These are phyloP conservation scores for Salticus scenicus DNA, from an alignment of 2,888 invertebrate genomes.

Conservation along the genomic window DNA sequence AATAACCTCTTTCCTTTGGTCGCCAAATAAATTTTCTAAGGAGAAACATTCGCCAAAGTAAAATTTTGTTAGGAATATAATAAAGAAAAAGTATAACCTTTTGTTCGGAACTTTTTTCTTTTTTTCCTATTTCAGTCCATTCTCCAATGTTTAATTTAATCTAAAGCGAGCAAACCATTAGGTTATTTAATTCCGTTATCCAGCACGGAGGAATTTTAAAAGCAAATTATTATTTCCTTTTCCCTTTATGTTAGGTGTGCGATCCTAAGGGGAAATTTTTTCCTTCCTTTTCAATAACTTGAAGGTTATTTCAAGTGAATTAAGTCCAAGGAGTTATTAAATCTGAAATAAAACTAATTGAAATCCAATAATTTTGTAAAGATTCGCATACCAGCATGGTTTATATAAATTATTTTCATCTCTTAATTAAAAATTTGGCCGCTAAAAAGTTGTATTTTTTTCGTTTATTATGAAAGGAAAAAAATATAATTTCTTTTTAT, in stretches of 20 bases:
- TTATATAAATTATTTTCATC: conserved; percentile 56
- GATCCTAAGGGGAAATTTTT: conserved; percentile 15
- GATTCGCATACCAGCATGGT: conserved; percentile 28
- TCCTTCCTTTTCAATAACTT: conserved; percentile 35
- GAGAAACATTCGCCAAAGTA: conserved; percentile 27
- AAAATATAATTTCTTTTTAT: conserved; percentile 19
- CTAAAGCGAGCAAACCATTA: conserved; percentile 65
- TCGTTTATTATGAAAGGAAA: conserved; percentile 8
- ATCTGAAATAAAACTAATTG: conserved; percentile 68
- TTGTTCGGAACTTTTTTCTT: conserved; percentile 44
- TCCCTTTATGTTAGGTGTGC: conserved; percentile 18
- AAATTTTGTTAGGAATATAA: conserved; percentile 37
- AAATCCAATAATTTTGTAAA: conserved; percentile 63
- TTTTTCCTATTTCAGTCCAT: conserved; percentile 18
- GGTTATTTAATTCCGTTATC: conserved; percentile 62
- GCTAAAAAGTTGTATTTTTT: conserved; percentile 15
- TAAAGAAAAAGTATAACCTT: conserved; percentile 49
- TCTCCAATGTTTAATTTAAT: conserved; percentile 68
- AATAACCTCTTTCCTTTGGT: too few species aligned
- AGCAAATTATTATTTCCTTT: conserved; percentile 66
- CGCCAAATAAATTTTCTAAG: not conserved
- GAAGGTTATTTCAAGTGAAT: conserved; percentile 59
- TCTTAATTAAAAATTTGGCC: conserved; percentile 41
- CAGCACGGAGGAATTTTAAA: conserved; percentile 53
- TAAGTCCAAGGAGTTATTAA: conserved; percentile 68